Conservation (phyloP, 1,140 invertebrate genomes). For the Eupeodes corollae region DNA sequence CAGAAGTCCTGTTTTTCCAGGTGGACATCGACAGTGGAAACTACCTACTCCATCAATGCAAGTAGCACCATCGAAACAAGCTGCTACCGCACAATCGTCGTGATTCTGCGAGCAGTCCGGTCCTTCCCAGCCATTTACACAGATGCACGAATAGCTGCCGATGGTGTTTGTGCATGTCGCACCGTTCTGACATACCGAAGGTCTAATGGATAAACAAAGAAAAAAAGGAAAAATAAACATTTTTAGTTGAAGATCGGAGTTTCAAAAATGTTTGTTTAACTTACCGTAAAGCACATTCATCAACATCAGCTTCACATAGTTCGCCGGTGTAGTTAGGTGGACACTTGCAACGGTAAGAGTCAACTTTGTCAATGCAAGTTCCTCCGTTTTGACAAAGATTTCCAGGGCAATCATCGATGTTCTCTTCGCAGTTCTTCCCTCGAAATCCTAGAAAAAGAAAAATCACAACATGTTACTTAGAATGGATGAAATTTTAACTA, state of each 20-base stretch:
- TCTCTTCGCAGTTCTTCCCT: slow-evolving; percentile 78
- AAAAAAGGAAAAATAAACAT: not conserved
- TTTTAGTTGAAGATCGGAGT: not conserved
- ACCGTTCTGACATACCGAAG: slow-evolving; percentile 83
- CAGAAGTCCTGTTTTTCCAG: slow-evolving; percentile 84
- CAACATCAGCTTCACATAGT: slow-evolving; percentile 69
- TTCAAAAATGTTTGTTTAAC: slow-evolving; percentile 3
- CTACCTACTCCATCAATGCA: slow-evolving; percentile 90
- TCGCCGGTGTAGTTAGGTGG: slow-evolving; percentile 75
- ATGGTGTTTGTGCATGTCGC: slow-evolving; percentile 86
- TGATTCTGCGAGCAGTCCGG: slow-evolving; percentile 85
- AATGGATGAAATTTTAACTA: too few relatives aligned
- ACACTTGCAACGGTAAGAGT: slow-evolving; percentile 79
- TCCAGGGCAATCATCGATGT: slow-evolving; percentile 82
- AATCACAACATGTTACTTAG: too few relatives aligned
- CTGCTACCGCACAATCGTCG: slow-evolving; percentile 82
- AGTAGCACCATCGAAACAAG: slow-evolving; percentile 93
- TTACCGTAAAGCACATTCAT: slow-evolving; percentile 62
- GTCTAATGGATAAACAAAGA: slow-evolving; percentile 36
- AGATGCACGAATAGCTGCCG: slow-evolving; percentile 89
- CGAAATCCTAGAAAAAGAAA: slow-evolving; percentile 54
- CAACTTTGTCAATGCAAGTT: slow-evolving; percentile 77
- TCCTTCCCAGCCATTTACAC: slow-evolving; percentile 90
- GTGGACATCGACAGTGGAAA: slow-evolving; percentile 90
- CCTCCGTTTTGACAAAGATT: slow-evolving; percentile 84